phyloP scores from a whole-genome alignment of 2,797 vertebrate genomes.

The Leptatherina wallacei region DNA sequence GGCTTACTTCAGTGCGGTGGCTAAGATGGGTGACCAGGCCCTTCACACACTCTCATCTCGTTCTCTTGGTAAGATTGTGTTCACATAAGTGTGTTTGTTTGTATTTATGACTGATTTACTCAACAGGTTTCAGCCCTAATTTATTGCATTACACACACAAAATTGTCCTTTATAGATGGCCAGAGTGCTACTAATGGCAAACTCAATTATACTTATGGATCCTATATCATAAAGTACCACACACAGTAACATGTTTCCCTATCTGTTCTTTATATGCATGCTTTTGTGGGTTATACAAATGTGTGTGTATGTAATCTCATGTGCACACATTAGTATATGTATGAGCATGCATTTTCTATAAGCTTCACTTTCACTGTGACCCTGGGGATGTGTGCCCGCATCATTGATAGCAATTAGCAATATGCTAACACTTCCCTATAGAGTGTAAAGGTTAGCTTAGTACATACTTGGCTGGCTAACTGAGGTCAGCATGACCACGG shows the following conservation, averaged over 20 bases:
- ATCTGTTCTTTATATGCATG: background rate
- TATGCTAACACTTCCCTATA: conserved; percentile 14
- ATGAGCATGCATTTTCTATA: conserved; percentile 45
- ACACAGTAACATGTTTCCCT: conserved; percentile 2
- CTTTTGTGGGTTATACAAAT: background rate
- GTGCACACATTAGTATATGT: background rate
- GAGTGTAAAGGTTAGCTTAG: conserved; percentile 20
- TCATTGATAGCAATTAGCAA: conserved; percentile 37
- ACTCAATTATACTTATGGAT: background rate
- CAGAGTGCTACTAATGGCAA: conserved; percentile 12
- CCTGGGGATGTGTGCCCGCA: conserved; percentile 2
- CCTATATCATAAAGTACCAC: background rate
- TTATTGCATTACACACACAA: conserved; percentile 10
- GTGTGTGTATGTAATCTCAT: background rate
- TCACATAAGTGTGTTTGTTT: conserved; percentile 13
- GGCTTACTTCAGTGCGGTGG: conserved; percentile 91
- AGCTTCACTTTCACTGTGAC: conserved; percentile 51
- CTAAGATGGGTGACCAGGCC: conserved; percentile 93
- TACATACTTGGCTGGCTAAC: conserved; percentile 27
- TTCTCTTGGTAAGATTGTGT: conserved; percentile 86
- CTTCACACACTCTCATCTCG: conserved; percentile 91
- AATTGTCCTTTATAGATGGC: conserved; percentile 10
- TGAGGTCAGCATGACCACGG: conserved; percentile 58
- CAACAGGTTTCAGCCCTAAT: conserved; percentile 20
- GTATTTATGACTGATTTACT: conserved; percentile 22